Base-by-base conservation (phyloP, 2,888 invertebrate species). In the Gibbula magus region DNA sequence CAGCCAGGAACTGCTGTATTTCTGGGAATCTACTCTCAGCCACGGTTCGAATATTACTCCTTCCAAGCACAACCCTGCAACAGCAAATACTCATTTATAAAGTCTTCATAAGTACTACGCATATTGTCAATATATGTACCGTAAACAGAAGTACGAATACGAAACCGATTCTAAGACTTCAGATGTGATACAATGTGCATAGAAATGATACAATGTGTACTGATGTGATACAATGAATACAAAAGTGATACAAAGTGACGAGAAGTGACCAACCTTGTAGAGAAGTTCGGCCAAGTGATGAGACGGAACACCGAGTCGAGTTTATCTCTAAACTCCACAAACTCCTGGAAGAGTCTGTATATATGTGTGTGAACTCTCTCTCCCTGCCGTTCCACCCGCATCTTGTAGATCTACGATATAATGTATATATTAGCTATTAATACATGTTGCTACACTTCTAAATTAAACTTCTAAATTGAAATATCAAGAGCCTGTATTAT, bases 291-390 rank as follows among this genome's bases (percentile, higher is more conserved):
- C 86, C 98, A 95, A 92, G 96, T 97, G 18, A 97, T 96, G 86
- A 98, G 94, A 0, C 98, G 98, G 94, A 97, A 99, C 92, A 96
- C 96, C 86, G 96, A 94, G 91, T 97, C 97, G 73, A 99, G 94
- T 94, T 99, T 99, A 93, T 97, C 96, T 92, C 99, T 97, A 80
- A 99, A 95, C 93, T 99, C 99, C 18, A 96, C 96, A 93, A 99
- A 99, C 94, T 99, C 99, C 88, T 97, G 97, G 93, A 98, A 99
- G 0, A 98, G 97, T 82, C 99, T 95, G 93, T 98, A 97, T 77
- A 99, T 94, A 90, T 96, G 96, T 85, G 96, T 95, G 0, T 97
- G 96, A 91, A 97, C 97, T n/a, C 95, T 95, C 92, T 97, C 96
- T 73, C 95, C 95, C 87, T 96, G 96, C 78, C 99, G 94, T 90